Base-by-base conservation (phyloP, 2,113 vertebrate genomes). In the Electrona antarctica region DNA sequence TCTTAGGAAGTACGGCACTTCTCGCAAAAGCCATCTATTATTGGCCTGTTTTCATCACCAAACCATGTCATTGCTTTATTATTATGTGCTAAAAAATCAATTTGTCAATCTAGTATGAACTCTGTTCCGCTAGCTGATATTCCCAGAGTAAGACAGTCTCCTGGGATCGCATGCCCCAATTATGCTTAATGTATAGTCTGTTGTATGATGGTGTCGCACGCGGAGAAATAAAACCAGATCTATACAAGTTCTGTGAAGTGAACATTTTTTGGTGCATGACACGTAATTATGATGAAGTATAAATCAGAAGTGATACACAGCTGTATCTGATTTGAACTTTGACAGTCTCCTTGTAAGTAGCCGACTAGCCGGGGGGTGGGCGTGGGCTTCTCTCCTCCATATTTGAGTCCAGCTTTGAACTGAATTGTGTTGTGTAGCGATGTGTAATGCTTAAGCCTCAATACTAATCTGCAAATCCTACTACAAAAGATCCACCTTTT, bases 51-150 rank as follows among this genome's bases (percentile, higher is more conserved):
- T 85, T 84, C 76, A 64, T 56, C 47, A 67, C 69, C 81, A 85
- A 77, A 77, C 78, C 47, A 80, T 80, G 64, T 86, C 79, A 84
- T 88, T 83, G 89, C 57, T 5, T 12, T 66, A 51, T 87, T 85
- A 87, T 80, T 76, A 73, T 78, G 55, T 15, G n/a, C n/a, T 56
- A 49, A 76, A 82, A 77, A 79, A 90, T 81, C 41, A 10, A 70
- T 83, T 69, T 50, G 72, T 88, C 80, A 83, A 83, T 86, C 61
- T 73, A 51, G 71, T 46, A 50, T 80, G 73, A 87, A 79, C 67
- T 82, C 83, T 71, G 2, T 21, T 46, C 13, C 49, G 49, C 41
- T 41, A 41, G 33, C 55, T 77, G 58, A 76, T 73, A 78, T 77
- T 83, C 29, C 3, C 4, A 7, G 14, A 69, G 46, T 62, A 70